phyloP scores from a whole-genome alignment of 2,113 vertebrate genomes.

The Pao palembangensis region DNA sequence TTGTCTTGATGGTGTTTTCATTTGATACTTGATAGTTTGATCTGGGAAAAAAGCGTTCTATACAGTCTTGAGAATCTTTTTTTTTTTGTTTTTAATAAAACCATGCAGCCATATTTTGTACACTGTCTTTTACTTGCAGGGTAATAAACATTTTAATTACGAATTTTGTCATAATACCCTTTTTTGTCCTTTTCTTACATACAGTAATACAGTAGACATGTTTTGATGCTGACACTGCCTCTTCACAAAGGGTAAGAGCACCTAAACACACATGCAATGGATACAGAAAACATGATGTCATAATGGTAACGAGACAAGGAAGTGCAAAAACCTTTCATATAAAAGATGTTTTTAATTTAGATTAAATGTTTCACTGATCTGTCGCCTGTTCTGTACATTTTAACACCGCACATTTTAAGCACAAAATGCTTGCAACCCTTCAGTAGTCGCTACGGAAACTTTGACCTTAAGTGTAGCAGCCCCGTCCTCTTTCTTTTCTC shows the following conservation, averaged over 20 bases:
- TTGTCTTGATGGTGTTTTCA: constrained; percentile 18
- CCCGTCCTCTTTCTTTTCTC: constrained; percentile 19
- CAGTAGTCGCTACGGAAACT: constrained; percentile 21
- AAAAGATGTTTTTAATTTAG: too few relatives aligned
- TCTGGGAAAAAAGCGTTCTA: neutral
- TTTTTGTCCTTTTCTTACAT: constrained; percentile 6
- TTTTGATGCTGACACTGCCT: neutral
- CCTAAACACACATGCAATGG: too few relatives aligned
- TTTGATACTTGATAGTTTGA: constrained; percentile 24
- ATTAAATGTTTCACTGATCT: too few relatives aligned
- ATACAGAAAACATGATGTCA: too few relatives aligned
- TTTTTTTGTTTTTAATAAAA: neutral
- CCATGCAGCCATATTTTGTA: constrained; percentile 38
- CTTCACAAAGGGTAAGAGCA: neutral
- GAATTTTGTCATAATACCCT: constrained; percentile 11
- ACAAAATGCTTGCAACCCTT: constrained; percentile 3
- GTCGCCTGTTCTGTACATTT: neutral
- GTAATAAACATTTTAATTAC: constrained; percentile 54
- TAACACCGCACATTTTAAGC: neutral
- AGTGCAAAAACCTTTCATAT: too few relatives aligned
- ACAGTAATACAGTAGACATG: neutral
- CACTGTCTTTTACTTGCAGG: constrained; percentile 19
- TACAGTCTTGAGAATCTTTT: constrained; percentile 4
- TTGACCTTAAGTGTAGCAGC: constrained; percentile 56
- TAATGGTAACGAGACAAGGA: too few relatives aligned